Percentiles rank a stretch among this genome's conserved stretches.
phyloP scores from a whole-genome alignment of 2,113 vertebrate species.

The Xyliphius kryptos region DNA sequence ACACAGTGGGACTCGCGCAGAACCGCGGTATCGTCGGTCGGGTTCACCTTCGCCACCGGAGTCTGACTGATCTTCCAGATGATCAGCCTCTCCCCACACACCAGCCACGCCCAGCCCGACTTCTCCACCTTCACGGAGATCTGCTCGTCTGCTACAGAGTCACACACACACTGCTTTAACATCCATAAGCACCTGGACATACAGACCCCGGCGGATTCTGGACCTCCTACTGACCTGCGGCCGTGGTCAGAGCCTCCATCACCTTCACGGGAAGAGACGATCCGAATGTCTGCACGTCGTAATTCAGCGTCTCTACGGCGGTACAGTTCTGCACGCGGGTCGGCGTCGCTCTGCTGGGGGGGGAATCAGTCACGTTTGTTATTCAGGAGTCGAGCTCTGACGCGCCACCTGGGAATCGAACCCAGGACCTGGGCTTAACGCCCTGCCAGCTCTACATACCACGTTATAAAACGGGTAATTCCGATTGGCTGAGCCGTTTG shows the following conservation, averaged over 20 bases:
- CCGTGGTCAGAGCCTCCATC: slow-evolving; percentile 85
- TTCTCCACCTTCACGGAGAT: slow-evolving; percentile 80
- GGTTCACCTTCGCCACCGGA: slow-evolving; percentile 74
- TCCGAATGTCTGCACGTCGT: slow-evolving; percentile 84
- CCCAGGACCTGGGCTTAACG: too few relatives aligned
- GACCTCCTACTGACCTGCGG: slow-evolving; percentile 63
- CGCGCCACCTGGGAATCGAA: too few relatives aligned
- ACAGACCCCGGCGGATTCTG: too few relatives aligned
- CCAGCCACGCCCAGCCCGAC: slow-evolving; percentile 90
- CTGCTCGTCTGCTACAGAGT: slow-evolving; percentile 76
- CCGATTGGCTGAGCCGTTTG: too few relatives aligned
- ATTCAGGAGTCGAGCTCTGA: too few relatives aligned
- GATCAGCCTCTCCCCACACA: slow-evolving; percentile 80
- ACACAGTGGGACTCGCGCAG: too few relatives aligned
- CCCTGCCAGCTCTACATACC: too few relatives aligned
- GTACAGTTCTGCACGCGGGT: slow-evolving; percentile 71
- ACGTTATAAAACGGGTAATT: too few relatives aligned
- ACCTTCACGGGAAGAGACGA: slow-evolving; percentile 90
- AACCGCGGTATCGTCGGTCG: too few relatives aligned
- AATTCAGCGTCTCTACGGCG: slow-evolving; percentile 73
- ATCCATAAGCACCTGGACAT: background rate
- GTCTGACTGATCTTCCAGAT: slow-evolving; percentile 91
- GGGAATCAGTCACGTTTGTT: too few relatives aligned
- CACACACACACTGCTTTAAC: background rate
- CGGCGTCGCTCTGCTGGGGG: slow-evolving; percentile 73